Percentiles rank a stretch among this genome's conserved stretches.
phyloP scores from a whole-genome alignment of 2,113 vertebrate genomes.

The Megaceryle maxima region DNA sequence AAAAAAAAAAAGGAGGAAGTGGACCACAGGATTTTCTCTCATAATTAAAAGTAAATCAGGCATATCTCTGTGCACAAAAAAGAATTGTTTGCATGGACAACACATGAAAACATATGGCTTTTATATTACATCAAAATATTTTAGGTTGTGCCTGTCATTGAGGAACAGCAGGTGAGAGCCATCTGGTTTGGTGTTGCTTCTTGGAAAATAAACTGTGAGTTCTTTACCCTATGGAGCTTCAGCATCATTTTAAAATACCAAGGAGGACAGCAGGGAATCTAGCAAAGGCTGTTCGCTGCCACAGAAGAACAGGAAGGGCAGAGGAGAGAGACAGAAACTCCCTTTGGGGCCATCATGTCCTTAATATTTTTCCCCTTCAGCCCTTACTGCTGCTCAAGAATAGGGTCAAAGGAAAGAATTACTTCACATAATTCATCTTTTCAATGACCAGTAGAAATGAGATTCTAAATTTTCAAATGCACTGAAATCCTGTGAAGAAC shows the following conservation, averaged over 20 bases:
- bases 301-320: background rate
- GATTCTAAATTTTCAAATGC: background rate
- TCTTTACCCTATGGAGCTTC: background rate
- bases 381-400: background rate
- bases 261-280: background rate
- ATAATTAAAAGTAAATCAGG: background rate
- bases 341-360: background rate
- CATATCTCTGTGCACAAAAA: background rate
- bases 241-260: background rate
- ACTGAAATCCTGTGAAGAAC: background rate
- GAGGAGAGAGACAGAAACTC: background rate
- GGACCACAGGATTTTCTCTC: background rate
- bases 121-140: background rate
- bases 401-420: background rate
- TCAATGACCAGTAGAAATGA: background rate
- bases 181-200: conserved; percentile 1
- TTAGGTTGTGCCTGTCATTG: background rate
- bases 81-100: background rate
- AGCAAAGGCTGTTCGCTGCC: background rate
- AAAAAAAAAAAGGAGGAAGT: background rate
- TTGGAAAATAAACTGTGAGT: background rate
- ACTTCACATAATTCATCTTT: background rate
- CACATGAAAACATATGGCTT: background rate
- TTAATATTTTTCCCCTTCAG: background rate
- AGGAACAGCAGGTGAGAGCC: conserved; percentile 16